These are phyloP conservation scores for Chymomyza procnemis DNA, from an alignment of 2,888 invertebrate species.

Conservation along the genomic window DNA sequence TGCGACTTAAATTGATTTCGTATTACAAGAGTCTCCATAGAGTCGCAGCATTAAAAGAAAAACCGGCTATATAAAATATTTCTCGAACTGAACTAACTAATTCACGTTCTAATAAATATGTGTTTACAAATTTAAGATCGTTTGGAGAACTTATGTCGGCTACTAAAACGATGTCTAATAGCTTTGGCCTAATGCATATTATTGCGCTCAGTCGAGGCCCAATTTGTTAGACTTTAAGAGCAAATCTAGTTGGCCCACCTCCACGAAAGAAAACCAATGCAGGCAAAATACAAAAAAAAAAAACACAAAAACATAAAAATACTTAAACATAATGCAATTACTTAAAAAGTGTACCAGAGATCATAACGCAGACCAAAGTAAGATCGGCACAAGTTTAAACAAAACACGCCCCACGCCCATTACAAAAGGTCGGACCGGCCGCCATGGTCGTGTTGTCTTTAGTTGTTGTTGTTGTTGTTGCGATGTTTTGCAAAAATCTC, in stretches of 20 bases:
- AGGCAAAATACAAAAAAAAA: constrained; percentile 7
- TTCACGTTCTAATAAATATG: not conserved
- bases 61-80: not conserved
- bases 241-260: not conserved
- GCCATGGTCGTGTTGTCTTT: not conserved
- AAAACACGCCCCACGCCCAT: constrained; percentile 71
- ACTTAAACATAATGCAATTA: constrained; percentile 70
- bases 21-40: constrained; percentile 51
- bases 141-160: too few species aligned
- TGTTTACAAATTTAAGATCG: not conserved
- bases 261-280: not conserved
- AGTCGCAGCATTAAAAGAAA: not conserved
- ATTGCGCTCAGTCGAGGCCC: not conserved
- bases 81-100: not conserved
- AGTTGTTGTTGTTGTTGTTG: constrained; percentile 5
- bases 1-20: constrained; percentile 69
- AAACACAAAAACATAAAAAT: not conserved
- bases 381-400: constrained; percentile 45
- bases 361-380: constrained; percentile 36
- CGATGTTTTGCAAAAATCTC: constrained; percentile 50
- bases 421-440: constrained; percentile 49
- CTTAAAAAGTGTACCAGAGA: constrained; percentile 71
- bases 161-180: not conserved
- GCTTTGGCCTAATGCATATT: not conserved
- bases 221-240: not conserved